phyloP scores from a whole-genome alignment of 2,113 vertebrate species.

The Gopherus evgoodei region DNA sequence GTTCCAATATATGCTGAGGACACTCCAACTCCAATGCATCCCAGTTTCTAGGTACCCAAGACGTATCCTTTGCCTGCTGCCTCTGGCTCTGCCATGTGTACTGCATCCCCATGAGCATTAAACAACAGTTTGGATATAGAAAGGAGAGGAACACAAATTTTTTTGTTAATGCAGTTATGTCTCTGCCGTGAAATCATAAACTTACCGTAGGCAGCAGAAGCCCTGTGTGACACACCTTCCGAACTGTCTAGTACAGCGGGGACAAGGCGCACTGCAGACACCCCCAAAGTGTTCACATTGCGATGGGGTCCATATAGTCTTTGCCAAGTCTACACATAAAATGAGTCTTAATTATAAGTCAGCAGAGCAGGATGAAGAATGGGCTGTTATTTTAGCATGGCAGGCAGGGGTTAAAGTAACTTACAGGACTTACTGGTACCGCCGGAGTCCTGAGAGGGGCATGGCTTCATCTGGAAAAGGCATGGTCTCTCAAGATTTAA shows the following conservation, averaged over 20 bases:
- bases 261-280: not conserved
- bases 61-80: not conserved
- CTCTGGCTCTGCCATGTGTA: not conserved
- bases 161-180: not conserved
- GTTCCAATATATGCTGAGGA: not conserved
- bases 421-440: too few relatives aligned
- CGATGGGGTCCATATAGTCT: not conserved
- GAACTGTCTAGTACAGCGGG: not conserved
- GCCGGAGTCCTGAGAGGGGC: too few relatives aligned
- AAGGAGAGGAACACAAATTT: not conserved
- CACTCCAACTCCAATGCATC: not conserved
- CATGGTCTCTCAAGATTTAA: too few relatives aligned
- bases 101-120: not conserved
- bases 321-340: not conserved
- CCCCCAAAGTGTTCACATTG: not conserved
- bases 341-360: not conserved
- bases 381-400: not conserved
- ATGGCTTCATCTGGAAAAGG: too few relatives aligned
- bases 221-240: not conserved
- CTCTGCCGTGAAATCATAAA: not conserved
- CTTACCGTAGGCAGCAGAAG: not conserved
- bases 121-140: not conserved
- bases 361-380: not conserved
- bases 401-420: too few relatives aligned
- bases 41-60: not conserved